phyloP scores from a whole-genome alignment of 2,888 invertebrate species.

The Dasysyrphus albostriatus region DNA sequence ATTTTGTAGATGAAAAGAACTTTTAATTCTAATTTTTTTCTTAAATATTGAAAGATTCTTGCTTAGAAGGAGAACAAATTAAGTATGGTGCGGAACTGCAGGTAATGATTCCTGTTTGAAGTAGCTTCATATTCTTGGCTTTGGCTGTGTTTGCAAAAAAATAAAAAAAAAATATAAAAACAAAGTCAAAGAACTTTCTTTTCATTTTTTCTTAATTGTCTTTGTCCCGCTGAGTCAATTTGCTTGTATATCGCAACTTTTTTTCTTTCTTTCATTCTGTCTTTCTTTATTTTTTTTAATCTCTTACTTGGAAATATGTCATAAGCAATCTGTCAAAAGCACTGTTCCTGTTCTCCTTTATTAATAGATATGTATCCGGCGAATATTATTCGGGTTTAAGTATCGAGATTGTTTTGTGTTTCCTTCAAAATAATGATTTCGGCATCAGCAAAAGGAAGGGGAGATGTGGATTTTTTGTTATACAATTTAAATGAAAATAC shows the following conservation, averaged over 20 bases:
- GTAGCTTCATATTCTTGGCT: background rate
- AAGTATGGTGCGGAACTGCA: background rate
- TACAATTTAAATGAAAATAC: background rate
- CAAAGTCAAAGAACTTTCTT: background rate
- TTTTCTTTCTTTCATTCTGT: background rate
- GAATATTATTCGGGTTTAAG: background rate
- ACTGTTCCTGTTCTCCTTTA: background rate
- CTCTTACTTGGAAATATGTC: background rate
- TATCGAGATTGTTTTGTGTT: background rate
- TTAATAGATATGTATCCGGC: background rate
- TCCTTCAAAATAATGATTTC: background rate
- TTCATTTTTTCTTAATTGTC: background rate
- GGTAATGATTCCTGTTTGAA: conserved; percentile 2
- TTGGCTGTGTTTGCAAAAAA: background rate
- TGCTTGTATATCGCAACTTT: background rate
- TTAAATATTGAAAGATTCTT: background rate
- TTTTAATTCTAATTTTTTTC: background rate
- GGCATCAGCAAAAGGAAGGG: background rate
- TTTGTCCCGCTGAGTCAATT: conserved; percentile 20
- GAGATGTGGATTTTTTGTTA: background rate
- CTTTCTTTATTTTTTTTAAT: conserved; percentile 1
- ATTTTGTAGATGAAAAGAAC: background rate
- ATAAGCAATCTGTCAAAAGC: conserved; percentile 4
- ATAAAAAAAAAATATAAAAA: background rate
- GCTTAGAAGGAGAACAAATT: background rate